Conservation (phyloP, 2,113 vertebrate species). For the Heterotilapia buettikoferi region DNA sequence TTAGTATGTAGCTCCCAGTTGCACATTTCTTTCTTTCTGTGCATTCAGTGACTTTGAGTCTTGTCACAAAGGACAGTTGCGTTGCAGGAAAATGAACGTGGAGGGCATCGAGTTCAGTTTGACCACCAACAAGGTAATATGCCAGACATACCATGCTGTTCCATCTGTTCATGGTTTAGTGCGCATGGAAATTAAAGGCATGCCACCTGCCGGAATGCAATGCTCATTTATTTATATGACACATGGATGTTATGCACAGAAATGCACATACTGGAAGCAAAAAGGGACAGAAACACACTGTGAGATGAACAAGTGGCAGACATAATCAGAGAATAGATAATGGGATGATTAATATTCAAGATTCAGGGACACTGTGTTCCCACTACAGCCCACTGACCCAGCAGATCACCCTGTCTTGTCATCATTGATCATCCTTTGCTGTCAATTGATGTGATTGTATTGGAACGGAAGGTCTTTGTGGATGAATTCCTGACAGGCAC, state of each 20-base stretch:
- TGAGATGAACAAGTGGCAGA: background rate
- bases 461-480: conserved; percentile 50
- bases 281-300: background rate
- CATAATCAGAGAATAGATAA: background rate
- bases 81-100: background rate
- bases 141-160: conserved; percentile 64
- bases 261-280: background rate
- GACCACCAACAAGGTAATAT: conserved; percentile 52
- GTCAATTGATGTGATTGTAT: conserved; percentile 49
- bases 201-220: conserved; percentile 17
- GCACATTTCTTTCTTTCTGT: background rate
- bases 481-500: conserved; percentile 44
- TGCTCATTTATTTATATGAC: background rate
- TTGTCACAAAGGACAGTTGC: conserved; percentile 7
- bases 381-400: background rate
- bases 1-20: conserved; percentile 2
- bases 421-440: conserved; percentile 58
- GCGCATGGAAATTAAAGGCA: conserved; percentile 7
- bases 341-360: background rate
- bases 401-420: conserved; percentile 20
- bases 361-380: conserved; percentile 14
- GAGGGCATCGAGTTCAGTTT: conserved; percentile 38
- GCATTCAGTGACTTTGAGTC: conserved; percentile 7
- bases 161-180: conserved; percentile 59
- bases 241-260: background rate